These are phyloP conservation scores for Eurystomus gularis DNA, from an alignment of 2,113 vertebrate genomes.

Conservation along the genomic window DNA sequence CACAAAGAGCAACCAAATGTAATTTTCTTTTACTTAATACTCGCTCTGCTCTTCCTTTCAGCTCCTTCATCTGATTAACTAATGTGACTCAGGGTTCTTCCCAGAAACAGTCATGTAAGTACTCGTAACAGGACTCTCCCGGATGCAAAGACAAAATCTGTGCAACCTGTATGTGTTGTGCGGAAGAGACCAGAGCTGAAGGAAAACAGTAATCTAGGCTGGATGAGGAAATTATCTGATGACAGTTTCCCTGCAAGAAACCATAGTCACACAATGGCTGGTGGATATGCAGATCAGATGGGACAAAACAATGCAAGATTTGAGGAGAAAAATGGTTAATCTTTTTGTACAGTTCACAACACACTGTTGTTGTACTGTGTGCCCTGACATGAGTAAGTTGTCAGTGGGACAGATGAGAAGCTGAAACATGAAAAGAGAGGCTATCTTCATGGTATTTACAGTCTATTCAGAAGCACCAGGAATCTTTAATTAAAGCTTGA, in stretches of 20 bases:
- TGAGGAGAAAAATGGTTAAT: background rate
- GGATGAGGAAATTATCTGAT: background rate
- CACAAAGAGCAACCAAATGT: constrained; percentile 74
- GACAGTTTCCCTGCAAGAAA: background rate
- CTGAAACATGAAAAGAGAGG: background rate
- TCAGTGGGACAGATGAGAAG: background rate
- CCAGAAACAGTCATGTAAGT: constrained; percentile 47
- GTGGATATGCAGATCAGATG: background rate
- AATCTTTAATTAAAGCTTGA: constrained; percentile 67
- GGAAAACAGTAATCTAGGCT: background rate
- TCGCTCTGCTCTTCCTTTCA: constrained; percentile 65
- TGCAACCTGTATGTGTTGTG: background rate
- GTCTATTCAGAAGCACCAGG: constrained; percentile 10
- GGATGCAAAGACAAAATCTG: background rate
- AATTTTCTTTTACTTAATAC: constrained; percentile 76
- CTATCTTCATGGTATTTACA: constrained; percentile 1
- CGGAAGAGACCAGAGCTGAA: background rate
- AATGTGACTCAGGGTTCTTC: constrained; percentile 71
- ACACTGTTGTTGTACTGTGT: background rate
- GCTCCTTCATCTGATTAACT: constrained; percentile 77
- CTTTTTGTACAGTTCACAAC: background rate
- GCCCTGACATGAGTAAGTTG: background rate
- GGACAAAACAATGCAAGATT: background rate
- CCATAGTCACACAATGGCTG: background rate
- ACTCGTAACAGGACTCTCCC: background rate